Percentiles rank a stretch among this genome's conserved stretches.
These are phyloP conservation scores for Athetis lepigone DNA, from an alignment of 2,888 invertebrate species.

Conservation along the genomic window DNA sequence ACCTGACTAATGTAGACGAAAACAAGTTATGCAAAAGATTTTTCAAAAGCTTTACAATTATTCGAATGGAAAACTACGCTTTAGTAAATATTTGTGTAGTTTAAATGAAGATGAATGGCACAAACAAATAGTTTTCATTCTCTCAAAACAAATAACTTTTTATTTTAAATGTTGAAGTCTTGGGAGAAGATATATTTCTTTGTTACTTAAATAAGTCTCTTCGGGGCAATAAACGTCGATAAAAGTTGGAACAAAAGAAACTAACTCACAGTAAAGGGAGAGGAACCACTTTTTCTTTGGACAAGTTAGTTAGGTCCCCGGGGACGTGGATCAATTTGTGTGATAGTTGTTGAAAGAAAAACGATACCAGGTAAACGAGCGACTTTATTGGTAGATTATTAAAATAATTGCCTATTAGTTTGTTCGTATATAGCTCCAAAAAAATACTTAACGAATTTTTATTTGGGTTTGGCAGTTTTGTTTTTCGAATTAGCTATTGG, in stretches of 20 bases:
- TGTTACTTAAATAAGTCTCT: conserved; percentile 52
- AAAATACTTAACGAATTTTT: neutral
- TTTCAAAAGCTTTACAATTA: neutral
- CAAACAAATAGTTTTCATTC: conserved; percentile 17
- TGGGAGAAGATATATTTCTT: conserved; percentile 30
- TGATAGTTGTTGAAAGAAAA: conserved; percentile 3
- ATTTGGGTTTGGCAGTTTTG: conserved; percentile 1
- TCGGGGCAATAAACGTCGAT: conserved; percentile 44
- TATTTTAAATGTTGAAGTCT: conserved; percentile 1
- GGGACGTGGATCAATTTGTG: conserved; percentile 18
- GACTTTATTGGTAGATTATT: neutral
- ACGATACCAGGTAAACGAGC: neutral
- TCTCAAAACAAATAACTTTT: conserved; percentile 12
- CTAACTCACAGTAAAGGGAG: conserved; percentile 29
- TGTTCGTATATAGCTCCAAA: neutral
- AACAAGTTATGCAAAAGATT: conserved; percentile 20
- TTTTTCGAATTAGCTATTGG: neutral
- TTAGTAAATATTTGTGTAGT: neutral
- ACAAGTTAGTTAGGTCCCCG: conserved; percentile 20
- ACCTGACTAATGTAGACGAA: neutral
- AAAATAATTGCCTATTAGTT: neutral
- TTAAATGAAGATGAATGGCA: neutral
- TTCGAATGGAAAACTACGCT: neutral
- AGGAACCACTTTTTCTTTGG: conserved; percentile 31
- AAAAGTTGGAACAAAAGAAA: conserved; percentile 45